A percentile compares a stretch with the other conserved stretches of the same genome.
Evolutionary conservation across 2,113 vertebrate genomes (phyloP).

Genomic region (Pangasianodon hypophthalmus): DNA sequence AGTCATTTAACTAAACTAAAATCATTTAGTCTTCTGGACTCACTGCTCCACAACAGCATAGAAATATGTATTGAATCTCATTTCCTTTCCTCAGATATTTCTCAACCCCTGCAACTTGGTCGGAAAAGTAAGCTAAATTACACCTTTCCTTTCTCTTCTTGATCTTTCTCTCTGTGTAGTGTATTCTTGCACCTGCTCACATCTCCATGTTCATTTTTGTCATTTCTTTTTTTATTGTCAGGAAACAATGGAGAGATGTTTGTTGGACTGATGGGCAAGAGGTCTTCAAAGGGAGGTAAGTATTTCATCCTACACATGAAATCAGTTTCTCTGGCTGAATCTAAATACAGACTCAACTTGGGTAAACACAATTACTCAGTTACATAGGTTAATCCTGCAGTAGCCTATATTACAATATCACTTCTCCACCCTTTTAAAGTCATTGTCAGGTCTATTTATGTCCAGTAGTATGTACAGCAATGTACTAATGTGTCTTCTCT

Average conservation of each 20-base stretch:
- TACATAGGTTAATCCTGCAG: not conserved
- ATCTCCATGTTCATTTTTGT: not conserved
- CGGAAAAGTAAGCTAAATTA: constrained; percentile 46
- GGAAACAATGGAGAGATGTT: constrained; percentile 70
- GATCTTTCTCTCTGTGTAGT: not conserved
- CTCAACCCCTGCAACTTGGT: constrained; percentile 54
- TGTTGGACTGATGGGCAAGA: constrained; percentile 71
- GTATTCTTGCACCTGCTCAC: not conserved
- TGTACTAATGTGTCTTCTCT: not conserved
- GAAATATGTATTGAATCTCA: not conserved
- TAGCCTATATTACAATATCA: not conserved
- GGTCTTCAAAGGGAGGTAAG: constrained; percentile 68
- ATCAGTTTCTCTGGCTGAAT: not conserved
- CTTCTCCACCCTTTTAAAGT: not conserved
- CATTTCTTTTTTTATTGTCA: constrained; percentile 28
- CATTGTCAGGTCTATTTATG: not conserved
- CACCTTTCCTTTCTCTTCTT: not conserved
- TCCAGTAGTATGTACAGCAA: not conserved
- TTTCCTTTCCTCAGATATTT: constrained; percentile 44
- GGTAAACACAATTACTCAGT: not conserved
- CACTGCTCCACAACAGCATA: not conserved
- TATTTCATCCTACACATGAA: not conserved
- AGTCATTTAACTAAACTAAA: not conserved
- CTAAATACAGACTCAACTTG: not conserved
- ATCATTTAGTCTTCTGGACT: not conserved